A percentile compares a stretch with the other conserved stretches of the same genome.
phyloP scores from a whole-genome alignment of 2,888 invertebrate species.

The Antheraea assamensis region DNA sequence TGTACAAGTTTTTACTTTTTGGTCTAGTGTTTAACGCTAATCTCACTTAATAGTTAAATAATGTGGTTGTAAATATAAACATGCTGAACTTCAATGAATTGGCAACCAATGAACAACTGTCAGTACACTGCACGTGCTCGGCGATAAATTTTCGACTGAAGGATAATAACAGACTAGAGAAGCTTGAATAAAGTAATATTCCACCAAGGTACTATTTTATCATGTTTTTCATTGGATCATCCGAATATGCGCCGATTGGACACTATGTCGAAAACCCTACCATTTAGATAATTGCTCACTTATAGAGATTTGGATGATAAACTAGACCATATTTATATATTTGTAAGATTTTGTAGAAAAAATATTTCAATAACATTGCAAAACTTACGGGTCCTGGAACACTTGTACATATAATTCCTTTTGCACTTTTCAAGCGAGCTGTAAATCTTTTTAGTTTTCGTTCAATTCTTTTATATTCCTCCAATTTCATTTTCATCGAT shows the following conservation, averaged over 20 bases:
- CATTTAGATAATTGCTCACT: no score
- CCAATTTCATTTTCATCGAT: constrained; percentile 40
- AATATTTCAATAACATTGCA: constrained; percentile 13
- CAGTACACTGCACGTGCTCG: no score
- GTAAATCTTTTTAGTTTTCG: constrained; percentile 67
- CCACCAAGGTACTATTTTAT: not conserved
- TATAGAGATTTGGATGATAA: not conserved
- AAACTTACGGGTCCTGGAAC: constrained; percentile 54
- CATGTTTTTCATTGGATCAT: not conserved
- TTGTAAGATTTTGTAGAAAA: not conserved
- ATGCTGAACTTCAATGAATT: no score
- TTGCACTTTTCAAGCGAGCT: constrained; percentile 60
- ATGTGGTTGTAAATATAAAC: no score
- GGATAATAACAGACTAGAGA: no score
- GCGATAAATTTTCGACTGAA: no score
- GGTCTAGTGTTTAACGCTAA: no score
- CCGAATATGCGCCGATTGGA: not conserved
- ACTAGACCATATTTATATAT: not conserved
- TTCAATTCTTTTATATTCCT: constrained; percentile 57
- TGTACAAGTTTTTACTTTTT: no score
- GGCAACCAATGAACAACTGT: no score
- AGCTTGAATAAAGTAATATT: not conserved
- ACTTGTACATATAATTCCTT: constrained; percentile 57
- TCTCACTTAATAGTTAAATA: no score
- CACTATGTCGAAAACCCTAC: not conserved